A percentile compares a stretch with the other conserved stretches of the same genome.
phyloP scores from a whole-genome alignment of 2,797 vertebrate species.

The Cuculus canorus region DNA sequence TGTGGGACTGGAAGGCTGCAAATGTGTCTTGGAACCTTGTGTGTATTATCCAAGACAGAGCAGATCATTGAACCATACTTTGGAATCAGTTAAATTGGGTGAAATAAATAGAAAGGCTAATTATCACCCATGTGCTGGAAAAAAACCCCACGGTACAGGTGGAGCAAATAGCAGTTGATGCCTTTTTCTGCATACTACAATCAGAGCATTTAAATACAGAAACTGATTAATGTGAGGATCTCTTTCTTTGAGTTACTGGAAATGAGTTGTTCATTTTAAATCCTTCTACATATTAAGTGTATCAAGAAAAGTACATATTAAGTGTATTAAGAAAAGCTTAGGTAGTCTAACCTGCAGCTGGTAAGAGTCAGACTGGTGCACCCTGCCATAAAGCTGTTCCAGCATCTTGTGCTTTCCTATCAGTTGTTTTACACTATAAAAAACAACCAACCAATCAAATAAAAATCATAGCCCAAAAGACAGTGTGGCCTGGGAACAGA shows the following conservation, averaged over 20 bases:
- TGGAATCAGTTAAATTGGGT: constrained; percentile 3
- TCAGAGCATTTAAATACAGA: background rate
- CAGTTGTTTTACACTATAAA: background rate
- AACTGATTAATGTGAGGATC: background rate
- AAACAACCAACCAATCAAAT: too few species aligned
- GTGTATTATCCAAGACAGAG: background rate
- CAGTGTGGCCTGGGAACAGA: background rate
- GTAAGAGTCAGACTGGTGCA: background rate
- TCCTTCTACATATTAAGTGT: background rate
- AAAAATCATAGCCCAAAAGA: background rate
- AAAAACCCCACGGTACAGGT: background rate
- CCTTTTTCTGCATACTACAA: background rate
- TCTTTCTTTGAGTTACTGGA: background rate
- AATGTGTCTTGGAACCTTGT: background rate
- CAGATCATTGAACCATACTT: background rate
- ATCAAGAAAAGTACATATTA: background rate
- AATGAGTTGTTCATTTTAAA: background rate
- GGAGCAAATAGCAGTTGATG: background rate
- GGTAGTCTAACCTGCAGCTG: background rate
- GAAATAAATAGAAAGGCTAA: constrained; percentile 29
- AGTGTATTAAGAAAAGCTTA: background rate
- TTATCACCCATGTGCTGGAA: background rate
- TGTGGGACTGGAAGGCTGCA: background rate
- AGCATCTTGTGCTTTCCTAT: background rate
- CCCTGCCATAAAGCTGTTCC: background rate